Evolutionary conservation across 2,797 vertebrate genomes (phyloP), one percentile per base, ranked within the genome.

Genomic region (Paramormyrops hopkinsi): DNA sequence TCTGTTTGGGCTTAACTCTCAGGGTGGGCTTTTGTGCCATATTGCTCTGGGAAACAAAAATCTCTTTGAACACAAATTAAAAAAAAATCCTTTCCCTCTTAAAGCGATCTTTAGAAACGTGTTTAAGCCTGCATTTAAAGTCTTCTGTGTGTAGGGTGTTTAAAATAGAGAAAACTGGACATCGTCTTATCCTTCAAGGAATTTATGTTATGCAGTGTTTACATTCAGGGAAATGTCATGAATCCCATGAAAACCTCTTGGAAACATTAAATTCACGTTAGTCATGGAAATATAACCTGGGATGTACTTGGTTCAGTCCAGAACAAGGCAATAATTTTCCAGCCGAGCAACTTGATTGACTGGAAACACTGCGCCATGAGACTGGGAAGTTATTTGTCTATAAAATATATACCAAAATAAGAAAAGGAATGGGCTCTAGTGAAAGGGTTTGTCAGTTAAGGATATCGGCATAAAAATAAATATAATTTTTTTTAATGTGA

Each of bases 131-230:
- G 76, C 76, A 82, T 82, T 82, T 19, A 7, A 82, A 19, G 19
- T 46, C 17, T 19, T 82, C 76, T 82, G 33, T 19, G 14, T 46
- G 14, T 82, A 19, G 37, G 5, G 14, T 3, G 17, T 44, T 19
- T 44, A 79, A 79, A 44, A 6, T 6, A 37, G 6, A 79, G 37
- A 79, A 37, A n/a, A 17, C 11, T 44, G 37, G 33, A 33, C 37
- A 3, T 76, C 12, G 33, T 7, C 12, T 17, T 62, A 62, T 76
- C 37, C 3, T 76, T 41, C 12, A 33, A 79, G 73, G 9, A 33
- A 79, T 41, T 82, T 82, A 22, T 82, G 44, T 82, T 82, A 82
- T 41, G 41, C 19, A 82, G 76, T n/a, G 76, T 82, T 82, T 82
- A 46, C 41, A 41, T 82, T 8, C 6, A 8, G 37, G 44, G 76